phyloP scores from a whole-genome alignment of 1,140 invertebrate genomes.

The Cryptotermes secundus region DNA sequence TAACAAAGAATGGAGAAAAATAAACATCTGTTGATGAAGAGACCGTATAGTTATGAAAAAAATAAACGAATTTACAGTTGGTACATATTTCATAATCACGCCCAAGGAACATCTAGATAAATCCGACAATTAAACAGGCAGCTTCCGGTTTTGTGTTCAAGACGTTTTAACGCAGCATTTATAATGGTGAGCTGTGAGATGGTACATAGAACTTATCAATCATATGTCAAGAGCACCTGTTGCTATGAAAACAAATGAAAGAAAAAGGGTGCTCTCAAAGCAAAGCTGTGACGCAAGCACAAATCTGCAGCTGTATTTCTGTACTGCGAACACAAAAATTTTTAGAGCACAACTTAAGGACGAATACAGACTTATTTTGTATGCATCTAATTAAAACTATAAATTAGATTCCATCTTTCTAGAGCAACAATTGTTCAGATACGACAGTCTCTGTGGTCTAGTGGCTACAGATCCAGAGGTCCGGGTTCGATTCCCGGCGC shows the following conservation, averaged over 20 bases:
- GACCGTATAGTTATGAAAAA: neutral
- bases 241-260: neutral
- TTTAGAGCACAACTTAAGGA: too few relatives aligned
- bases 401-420: too few relatives aligned
- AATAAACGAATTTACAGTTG: neutral
- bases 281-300: neutral
- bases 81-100: neutral
- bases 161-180: neutral
- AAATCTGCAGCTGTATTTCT: too few relatives aligned
- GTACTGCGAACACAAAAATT: too few relatives aligned
- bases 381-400: too few relatives aligned
- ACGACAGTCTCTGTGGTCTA: too few relatives aligned
- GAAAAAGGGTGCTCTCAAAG: neutral
- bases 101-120: neutral
- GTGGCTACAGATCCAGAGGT: too few relatives aligned
- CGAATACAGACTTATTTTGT: too few relatives aligned
- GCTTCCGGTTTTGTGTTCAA: neutral
- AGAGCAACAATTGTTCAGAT: too few relatives aligned
- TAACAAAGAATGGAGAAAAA: neutral
- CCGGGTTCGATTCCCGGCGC: too few relatives aligned
- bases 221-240: neutral
- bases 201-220: neutral
- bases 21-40: neutral
- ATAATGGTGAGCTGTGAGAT: neutral
- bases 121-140: too few relatives aligned